phyloP scores from a whole-genome alignment of 2,888 invertebrate species.

The Sphaerophoria rueppellii region DNA sequence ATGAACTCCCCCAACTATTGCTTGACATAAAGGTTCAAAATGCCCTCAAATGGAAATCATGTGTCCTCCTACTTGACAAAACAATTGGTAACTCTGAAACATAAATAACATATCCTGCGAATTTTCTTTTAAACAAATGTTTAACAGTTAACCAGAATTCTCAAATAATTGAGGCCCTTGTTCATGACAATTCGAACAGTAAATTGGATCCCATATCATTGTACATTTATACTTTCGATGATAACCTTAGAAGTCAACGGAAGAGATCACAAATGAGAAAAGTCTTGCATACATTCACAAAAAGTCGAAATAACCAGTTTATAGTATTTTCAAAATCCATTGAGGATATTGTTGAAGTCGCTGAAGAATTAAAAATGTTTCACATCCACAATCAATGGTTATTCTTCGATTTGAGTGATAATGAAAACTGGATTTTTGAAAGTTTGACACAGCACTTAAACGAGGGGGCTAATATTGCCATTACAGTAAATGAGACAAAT shows the following conservation, averaged over 20 bases:
- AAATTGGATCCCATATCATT: constrained; percentile 79
- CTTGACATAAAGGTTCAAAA: constrained; percentile 88
- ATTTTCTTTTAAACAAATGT: background rate
- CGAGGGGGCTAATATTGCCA: constrained; percentile 92
- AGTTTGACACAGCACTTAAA: constrained; percentile 84
- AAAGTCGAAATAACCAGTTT: constrained; percentile 77
- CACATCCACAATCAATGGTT: constrained; percentile 91
- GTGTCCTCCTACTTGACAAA: constrained; percentile 88
- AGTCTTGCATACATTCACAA: constrained; percentile 76
- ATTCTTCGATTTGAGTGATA: constrained; percentile 88
- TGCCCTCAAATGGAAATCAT: constrained; percentile 88
- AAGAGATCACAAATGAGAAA: constrained; percentile 77
- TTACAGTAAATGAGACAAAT: constrained; percentile 87
- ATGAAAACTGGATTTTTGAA: constrained; percentile 82
- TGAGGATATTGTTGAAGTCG: constrained; percentile 87
- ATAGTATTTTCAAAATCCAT: constrained; percentile 79
- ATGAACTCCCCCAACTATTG: constrained; percentile 90
- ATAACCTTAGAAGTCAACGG: constrained; percentile 77
- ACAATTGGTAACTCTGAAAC: constrained; percentile 87
- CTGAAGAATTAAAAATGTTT: constrained; percentile 86
- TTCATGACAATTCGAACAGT: constrained; percentile 78
- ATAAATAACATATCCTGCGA: background rate
- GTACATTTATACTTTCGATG: constrained; percentile 79
- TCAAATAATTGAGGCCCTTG: constrained; percentile 78
- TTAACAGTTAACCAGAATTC: constrained; percentile 77